phyloP scores from a whole-genome alignment of 1,140 invertebrate genomes.

The Drosophila melanica region DNA sequence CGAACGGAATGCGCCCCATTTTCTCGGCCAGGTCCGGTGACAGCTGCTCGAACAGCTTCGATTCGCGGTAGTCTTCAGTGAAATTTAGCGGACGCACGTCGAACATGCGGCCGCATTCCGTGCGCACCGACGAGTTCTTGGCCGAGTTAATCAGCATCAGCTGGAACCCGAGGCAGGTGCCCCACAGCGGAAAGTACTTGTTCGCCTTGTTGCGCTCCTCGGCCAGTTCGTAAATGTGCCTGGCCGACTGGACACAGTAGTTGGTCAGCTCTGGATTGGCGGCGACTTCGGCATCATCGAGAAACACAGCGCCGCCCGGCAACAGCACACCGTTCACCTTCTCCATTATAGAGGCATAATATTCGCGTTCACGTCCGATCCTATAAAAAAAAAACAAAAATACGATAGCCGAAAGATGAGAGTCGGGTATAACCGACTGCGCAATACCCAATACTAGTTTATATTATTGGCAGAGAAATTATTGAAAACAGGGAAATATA shows the following conservation, averaged over 20 bases:
- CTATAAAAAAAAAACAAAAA: conserved; percentile 39
- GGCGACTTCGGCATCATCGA: conserved; percentile 85
- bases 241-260: conserved; percentile 86
- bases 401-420: not conserved
- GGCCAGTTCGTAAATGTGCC: conserved; percentile 87
- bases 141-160: conserved; percentile 89
- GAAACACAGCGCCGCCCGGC: conserved; percentile 89
- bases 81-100: conserved; percentile 45
- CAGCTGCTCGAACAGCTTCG: conserved; percentile 86
- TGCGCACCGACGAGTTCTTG: conserved; percentile 69
- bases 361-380: conserved; percentile 62
- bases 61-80: conserved; percentile 77
- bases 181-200: conserved; percentile 93
- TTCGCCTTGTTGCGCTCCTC: conserved; percentile 88
- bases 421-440: too few species aligned
- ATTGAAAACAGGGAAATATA: too few species aligned
- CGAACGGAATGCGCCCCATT: conserved; percentile 87
- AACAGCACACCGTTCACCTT: conserved; percentile 90
- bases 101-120: conserved; percentile 41
- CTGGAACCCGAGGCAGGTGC: conserved; percentile 95
- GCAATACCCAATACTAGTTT: too few species aligned
- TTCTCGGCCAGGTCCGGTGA: conserved; percentile 85
- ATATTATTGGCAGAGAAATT: too few species aligned
- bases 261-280: conserved; percentile 79
- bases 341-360: conserved; percentile 84